phyloP scores from a whole-genome alignment of 2,113 vertebrate species.

The Pelecanoides urinatrix region DNA sequence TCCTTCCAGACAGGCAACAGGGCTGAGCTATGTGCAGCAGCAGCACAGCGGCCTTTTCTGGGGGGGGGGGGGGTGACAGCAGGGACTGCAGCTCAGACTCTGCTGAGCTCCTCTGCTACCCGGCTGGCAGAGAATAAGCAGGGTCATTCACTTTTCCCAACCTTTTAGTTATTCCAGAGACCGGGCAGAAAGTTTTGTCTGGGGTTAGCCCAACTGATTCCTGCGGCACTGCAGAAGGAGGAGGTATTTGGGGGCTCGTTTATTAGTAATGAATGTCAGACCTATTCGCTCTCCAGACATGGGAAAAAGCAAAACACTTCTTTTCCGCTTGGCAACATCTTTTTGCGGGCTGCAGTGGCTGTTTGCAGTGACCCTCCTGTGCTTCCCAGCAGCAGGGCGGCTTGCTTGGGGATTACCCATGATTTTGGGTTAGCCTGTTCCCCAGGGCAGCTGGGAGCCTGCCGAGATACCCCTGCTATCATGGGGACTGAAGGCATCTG shows the following conservation, averaged over 20 bases:
- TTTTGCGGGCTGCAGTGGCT: not conserved
- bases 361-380: not conserved
- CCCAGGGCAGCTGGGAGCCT: not conserved
- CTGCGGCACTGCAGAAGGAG: rapidly evolving
- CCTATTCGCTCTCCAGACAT: not conserved
- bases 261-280: not conserved
- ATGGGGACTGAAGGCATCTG: not conserved
- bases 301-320: not conserved
- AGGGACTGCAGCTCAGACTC: not conserved
- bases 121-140: rapidly evolving
- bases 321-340: rapidly evolving
- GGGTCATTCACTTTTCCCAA: not conserved
- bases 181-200: not conserved
- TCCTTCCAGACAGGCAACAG: not conserved
- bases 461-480: rapidly evolving
- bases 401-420: not conserved
- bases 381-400: rapidly evolving
- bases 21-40: not conserved
- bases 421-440: not conserved
- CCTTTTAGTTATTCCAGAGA: not conserved
- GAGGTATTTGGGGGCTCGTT: not conserved
- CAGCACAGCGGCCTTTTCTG: rapidly evolving
- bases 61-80: rapidly evolving
- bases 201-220: not conserved
- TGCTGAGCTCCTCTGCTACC: not conserved